These are phyloP conservation scores for Congeria kusceri DNA, from an alignment of 2,888 invertebrate species.

Conservation along the genomic window DNA sequence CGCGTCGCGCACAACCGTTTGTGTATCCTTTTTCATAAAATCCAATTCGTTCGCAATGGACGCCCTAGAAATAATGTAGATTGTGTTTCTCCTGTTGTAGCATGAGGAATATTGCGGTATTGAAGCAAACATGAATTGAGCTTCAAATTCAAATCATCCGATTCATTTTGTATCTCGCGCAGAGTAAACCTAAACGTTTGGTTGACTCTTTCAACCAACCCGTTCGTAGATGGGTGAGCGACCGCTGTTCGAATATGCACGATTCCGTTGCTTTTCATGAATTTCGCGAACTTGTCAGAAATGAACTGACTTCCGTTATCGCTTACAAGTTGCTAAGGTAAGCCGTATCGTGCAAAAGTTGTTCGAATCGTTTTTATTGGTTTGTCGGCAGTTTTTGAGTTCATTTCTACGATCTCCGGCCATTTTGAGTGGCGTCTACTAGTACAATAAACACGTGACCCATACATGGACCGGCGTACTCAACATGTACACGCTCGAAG, in stretches of 20 bases:
- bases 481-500: too few relatives aligned
- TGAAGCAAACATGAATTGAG: too few relatives aligned
- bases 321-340: constrained; percentile 53
- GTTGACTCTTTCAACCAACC: constrained; percentile 57
- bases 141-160: too few relatives aligned
- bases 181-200: constrained; percentile 53
- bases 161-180: too few relatives aligned
- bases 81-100: too few relatives aligned
- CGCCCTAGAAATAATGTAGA: too few relatives aligned
- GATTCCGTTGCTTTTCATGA: constrained; percentile 56
- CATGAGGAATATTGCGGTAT: too few relatives aligned
- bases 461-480: constrained; percentile 67
- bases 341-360: constrained; percentile 50
- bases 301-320: constrained; percentile 57
- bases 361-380: constrained; percentile 42
- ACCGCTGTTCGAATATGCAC: constrained; percentile 49
- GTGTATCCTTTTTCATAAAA: too few relatives aligned
- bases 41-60: too few relatives aligned
- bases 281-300: constrained; percentile 43
- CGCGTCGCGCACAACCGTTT: too few relatives aligned
- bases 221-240: constrained; percentile 56
- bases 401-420: constrained; percentile 79
- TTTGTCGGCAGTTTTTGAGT: constrained; percentile 28
- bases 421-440: constrained; percentile 83
- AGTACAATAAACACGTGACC: constrained; percentile 74